Conservation (phyloP, 2,888 invertebrate genomes). For the Ephialtes manifestator region DNA sequence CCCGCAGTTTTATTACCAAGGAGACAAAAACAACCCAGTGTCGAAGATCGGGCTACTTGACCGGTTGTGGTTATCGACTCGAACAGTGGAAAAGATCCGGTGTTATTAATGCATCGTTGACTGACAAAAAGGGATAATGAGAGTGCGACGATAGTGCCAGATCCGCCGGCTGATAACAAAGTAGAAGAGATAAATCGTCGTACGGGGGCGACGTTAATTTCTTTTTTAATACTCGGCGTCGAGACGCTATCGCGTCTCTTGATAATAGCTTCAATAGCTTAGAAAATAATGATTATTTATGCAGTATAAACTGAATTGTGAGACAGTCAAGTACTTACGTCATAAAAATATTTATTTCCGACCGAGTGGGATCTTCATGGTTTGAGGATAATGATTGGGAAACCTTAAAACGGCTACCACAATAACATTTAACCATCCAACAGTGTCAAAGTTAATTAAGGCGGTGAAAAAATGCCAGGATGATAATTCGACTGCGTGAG, state of each 20-base stretch:
- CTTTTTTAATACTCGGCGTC: no score
- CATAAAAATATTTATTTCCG: neutral
- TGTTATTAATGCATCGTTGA: constrained; percentile 15
- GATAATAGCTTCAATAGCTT: neutral
- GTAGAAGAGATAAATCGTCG: no score
- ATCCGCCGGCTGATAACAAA: neutral
- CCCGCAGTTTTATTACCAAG: constrained; percentile 62
- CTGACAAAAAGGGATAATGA: constrained; percentile 1
- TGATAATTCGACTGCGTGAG: constrained; percentile 73
- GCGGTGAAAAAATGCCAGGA: constrained; percentile 52
- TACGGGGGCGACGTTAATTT: no score
- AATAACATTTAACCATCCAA: neutral
- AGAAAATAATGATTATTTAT: constrained; percentile 19
- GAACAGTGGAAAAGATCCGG: constrained; percentile 29
- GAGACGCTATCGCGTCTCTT: no score
- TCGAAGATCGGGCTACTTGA: constrained; percentile 5
- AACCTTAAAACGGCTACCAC: neutral
- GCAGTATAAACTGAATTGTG: neutral
- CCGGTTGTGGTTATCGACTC: neutral
- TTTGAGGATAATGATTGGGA: constrained; percentile 24
- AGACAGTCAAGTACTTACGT: constrained; percentile 5
- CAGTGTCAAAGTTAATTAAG: neutral
- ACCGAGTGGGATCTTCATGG: neutral
- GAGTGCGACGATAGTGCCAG: constrained; percentile 30
- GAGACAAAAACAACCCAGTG: constrained; percentile 8